Evolutionary conservation across 2,797 vertebrate species (phyloP), one percentile per base, ranked within the genome.

Genomic region (Acanthurus lineatus): DNA sequence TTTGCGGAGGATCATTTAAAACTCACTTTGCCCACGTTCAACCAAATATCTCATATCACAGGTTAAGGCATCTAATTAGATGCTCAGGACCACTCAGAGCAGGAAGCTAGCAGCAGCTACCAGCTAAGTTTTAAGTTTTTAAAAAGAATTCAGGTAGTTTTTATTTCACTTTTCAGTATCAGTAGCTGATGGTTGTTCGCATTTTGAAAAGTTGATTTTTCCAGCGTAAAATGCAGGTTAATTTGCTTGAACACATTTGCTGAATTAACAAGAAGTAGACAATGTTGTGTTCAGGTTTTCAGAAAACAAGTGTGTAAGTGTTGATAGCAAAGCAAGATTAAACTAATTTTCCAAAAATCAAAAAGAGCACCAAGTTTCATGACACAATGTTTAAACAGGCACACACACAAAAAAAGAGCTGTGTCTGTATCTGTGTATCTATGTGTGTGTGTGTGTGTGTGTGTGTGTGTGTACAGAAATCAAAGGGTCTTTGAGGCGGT

Each of bases 401-500:
- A 65, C 14, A 47, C 14, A 47, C 10, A 45, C 0, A 49, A 19
- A 74, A 38, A 70, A 44, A 6, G n/a, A n/a, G 56, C 35, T 9
- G 10, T 66, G 61, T 49, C 7, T 48, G 49, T 54, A 68, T 47
- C 22, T 63, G 45, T 57, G 70, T 63, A 28, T 40, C 17, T 20
- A 19, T 3, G 19, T 28, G 32, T 32, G 48, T 57, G 68, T 62
- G 69, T 15, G 15, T 58, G 56, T 57, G n/a, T 60, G 70, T 65
- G 69, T 79, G 25, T 69, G 82, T 22, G 4, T 54, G 77, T 81
- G 74, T 86, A 56, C 77, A 77, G 78, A 93, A 91, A 95, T 95
- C 93, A 94, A 94, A 95, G 93, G 86, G 84, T 90, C 92, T 92
- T 93, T 93, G 92, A 95, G 93, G 89, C 78, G 73, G 73, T 79